Evolutionary conservation across 2,113 vertebrate species (phyloP).

Genomic region (Alexandromys fortis): DNA sequence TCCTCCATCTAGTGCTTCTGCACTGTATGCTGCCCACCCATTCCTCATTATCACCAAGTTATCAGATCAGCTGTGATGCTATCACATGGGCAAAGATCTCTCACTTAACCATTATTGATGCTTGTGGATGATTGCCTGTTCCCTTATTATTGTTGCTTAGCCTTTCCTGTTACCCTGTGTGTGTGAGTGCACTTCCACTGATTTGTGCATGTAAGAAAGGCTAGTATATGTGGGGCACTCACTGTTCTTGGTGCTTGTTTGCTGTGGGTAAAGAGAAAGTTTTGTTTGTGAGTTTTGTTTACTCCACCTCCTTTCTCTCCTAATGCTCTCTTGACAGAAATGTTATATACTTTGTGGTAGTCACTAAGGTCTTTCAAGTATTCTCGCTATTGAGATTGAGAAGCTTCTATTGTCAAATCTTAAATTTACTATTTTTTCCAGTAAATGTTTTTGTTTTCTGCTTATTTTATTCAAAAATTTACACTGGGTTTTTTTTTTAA

Average conservation of each 20-base stretch:
- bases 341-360: not conserved
- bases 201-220: not conserved
- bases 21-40: not conserved
- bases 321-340: not conserved
- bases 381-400: not conserved
- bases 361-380: not conserved
- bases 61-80: not conserved
- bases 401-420: not conserved
- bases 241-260: not conserved
- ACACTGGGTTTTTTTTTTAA: not conserved
- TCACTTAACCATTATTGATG: not conserved
- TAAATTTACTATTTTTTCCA: not conserved
- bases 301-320: not conserved
- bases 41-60: not conserved
- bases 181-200: not conserved
- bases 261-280: not conserved
- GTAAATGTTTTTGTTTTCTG: not conserved
- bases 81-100: not conserved
- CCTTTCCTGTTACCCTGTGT: not conserved
- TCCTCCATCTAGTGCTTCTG: not conserved
- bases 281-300: not conserved
- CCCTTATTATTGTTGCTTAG: not conserved
- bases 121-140: not conserved
- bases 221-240: not conserved
- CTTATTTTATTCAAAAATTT: not conserved